These are phyloP conservation scores for Micronycteris hirsuta DNA, from an alignment of 2,113 vertebrate genomes.

Conservation along the genomic window DNA sequence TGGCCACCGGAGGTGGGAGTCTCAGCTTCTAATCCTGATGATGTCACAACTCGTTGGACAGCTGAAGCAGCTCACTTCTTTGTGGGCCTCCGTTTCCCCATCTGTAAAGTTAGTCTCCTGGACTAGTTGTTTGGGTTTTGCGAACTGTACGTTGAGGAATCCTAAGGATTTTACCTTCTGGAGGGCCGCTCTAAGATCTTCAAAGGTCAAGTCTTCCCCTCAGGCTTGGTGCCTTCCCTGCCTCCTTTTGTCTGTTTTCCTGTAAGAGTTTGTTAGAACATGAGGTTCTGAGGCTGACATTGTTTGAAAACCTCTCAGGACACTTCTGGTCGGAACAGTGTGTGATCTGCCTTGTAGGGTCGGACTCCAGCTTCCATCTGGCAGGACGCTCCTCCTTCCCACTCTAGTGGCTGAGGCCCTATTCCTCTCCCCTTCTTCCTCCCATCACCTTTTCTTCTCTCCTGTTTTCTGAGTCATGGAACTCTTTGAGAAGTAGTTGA, in stretches of 20 bases:
- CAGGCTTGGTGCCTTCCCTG: rapidly evolving
- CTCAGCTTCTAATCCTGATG: not conserved
- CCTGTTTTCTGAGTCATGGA: not conserved
- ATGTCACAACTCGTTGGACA: not conserved
- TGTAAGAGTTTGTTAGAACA: not conserved
- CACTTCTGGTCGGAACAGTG: not conserved
- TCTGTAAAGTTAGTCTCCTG: not conserved
- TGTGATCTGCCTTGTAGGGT: not conserved
- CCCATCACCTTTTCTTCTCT: not conserved
- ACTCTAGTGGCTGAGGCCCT: rapidly evolving
- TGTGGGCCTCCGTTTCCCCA: not conserved
- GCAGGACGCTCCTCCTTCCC: rapidly evolving
- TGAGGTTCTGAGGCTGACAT: not conserved
- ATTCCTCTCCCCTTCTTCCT: rapidly evolving
- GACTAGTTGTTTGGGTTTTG: not conserved
- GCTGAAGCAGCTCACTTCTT: not conserved
- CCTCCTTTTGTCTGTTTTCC: slow-evolving; percentile 19
- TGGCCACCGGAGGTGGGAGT: not conserved
- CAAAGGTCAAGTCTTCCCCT: not conserved
- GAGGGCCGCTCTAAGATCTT: not conserved
- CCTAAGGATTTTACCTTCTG: not conserved
- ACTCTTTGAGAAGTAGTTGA: not conserved
- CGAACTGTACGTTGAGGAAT: not conserved
- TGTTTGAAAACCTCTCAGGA: not conserved
- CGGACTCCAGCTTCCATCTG: not conserved